Evolutionary conservation across 1,140 invertebrate species (phyloP), one percentile per base, ranked within the genome.

Genomic region (Meloidogyne exigua): DNA sequence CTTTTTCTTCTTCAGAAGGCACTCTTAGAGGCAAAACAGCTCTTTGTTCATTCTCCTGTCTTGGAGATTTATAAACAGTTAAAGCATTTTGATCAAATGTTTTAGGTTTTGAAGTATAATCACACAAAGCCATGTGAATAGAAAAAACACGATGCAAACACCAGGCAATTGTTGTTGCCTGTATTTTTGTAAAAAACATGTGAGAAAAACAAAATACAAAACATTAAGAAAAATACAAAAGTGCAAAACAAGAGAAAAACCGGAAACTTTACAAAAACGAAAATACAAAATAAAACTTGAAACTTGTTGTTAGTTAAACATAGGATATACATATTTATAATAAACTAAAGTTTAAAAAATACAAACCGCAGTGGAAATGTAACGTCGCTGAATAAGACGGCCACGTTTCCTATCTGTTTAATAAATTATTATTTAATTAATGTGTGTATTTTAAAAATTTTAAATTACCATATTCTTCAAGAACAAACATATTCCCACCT

Each of bases 311-410:
- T 32, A 32, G 28, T 32, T 32, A 32, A 32, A 32, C n/a, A n/a
- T n/a, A n/a, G n/a, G n/a, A 32, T 32, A 32, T 32, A 32, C n/a
- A n/a, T n/a, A 7, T 32, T 32, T 7, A 39, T 9, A 39, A 39
- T 39, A 39, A 39, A 39, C 21, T 64, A 28, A 25, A 28, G n/a
- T 71, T 32, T 32, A 23, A 63, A 4, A 72, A 42, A 78, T 74
- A 91, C 93, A 93, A 90, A 96, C 96, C 96, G 98, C 96, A 85
- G 93, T 92, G 68, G 96, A 98, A 90, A 95, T 95, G 89, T 96
- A 99, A 90, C 94, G 95, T 88, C 95, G 91, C 89, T 96, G 94
- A 85, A 95, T 92, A 81, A 98, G 92, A 91, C 98, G 93, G 84
- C 94, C 92, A 84, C 93, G 96, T 91, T 98, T 96, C 80, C 95